A percentile compares a stretch with the other conserved stretches of the same genome.
Evolutionary conservation across 2,113 vertebrate species (phyloP).

Genomic region (Cynopterus brachyotis): DNA sequence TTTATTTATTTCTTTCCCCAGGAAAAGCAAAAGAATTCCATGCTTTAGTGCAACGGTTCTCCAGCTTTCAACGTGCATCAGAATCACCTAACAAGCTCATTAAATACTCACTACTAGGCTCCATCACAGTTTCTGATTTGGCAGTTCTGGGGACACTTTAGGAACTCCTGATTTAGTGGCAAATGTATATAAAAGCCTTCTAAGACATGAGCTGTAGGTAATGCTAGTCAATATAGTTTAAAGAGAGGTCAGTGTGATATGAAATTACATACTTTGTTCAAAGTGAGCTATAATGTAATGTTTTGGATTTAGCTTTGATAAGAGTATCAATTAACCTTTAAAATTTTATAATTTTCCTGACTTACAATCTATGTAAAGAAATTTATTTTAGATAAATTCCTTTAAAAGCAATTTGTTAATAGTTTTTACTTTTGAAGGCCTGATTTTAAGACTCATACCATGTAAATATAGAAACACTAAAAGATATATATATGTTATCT

Average conservation of each 20-base stretch:
- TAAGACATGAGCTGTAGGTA: not conserved
- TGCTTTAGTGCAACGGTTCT: not conserved
- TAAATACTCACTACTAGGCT: not conserved
- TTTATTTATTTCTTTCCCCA: not conserved
- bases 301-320: not conserved
- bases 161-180: not conserved
- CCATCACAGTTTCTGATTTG: not conserved
- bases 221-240: not conserved
- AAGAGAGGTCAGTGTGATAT: not conserved
- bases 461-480: not conserved
- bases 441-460: constrained; percentile 18
- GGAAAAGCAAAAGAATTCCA: not conserved
- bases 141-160: not conserved
- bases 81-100: not conserved
- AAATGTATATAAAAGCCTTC: not conserved
- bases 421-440: not conserved
- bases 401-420: not conserved
- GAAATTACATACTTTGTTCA: not conserved
- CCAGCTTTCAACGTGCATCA: not conserved
- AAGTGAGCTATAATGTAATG: not conserved
- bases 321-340: not conserved
- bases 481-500: not conserved
- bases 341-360: not conserved
- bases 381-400: not conserved
- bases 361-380: constrained; percentile 12